phyloP scores from a whole-genome alignment of 2,797 vertebrate genomes.

The Enteromius viviparus region DNA sequence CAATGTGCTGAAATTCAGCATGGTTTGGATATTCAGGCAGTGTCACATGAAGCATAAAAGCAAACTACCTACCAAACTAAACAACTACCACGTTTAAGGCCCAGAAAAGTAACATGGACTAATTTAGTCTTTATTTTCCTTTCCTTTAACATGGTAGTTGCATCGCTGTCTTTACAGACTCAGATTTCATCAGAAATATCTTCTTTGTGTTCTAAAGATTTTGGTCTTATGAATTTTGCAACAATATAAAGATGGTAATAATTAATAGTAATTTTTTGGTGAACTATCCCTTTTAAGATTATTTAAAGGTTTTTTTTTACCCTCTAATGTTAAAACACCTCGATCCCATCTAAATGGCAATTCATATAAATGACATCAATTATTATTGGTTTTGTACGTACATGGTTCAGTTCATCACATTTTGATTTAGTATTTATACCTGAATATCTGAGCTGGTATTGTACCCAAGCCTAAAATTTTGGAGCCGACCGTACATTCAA shows the following conservation, averaged over 20 bases:
- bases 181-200: not conserved
- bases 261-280: not conserved
- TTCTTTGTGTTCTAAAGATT: not conserved
- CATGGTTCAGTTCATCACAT: not conserved
- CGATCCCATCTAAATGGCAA: not conserved
- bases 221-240: not conserved
- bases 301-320: not conserved
- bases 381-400: not conserved
- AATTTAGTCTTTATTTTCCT: not conserved
- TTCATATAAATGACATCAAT: not conserved
- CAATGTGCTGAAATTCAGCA: not conserved
- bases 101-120: not conserved
- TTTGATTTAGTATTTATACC: not conserved
- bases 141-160: not conserved
- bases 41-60: not conserved
- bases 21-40: not conserved
- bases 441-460: not conserved
- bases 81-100: not conserved
- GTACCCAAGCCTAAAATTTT: not conserved
- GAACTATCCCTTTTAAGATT: not conserved
- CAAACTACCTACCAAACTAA: not conserved
- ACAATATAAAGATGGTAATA: not conserved
- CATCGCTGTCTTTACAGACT: no score
- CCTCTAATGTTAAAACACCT: not conserved
- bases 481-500: not conserved